Conservation (phyloP, 2,113 vertebrate genomes). For the Picathartes gymnocephalus region DNA sequence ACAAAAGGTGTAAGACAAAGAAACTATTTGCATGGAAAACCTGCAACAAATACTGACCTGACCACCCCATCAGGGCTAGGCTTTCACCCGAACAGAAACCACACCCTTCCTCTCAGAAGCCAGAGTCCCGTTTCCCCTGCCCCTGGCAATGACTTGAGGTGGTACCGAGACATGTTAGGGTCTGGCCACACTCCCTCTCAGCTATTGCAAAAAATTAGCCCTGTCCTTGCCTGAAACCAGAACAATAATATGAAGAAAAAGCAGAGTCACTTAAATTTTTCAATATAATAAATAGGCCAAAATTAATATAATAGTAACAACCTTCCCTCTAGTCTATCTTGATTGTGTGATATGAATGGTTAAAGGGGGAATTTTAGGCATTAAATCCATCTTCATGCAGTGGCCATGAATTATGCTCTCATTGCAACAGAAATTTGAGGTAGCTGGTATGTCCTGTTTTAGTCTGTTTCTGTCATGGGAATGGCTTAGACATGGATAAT, state of each 20-base stretch:
- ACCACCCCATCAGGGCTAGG: neutral
- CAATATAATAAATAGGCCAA: neutral
- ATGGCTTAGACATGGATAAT: neutral
- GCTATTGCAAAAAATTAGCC: neutral
- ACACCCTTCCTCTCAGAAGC: neutral
- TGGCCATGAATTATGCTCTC: neutral
- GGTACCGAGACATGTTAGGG: rapidly evolving
- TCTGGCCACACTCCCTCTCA: neutral
- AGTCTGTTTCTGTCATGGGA: neutral
- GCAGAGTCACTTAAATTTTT: neutral
- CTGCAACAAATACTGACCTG: neutral
- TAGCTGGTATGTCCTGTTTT: neutral
- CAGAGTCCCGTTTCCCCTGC: neutral
- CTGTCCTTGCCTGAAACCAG: neutral
- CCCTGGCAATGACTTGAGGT: no score
- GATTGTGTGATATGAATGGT: neutral
- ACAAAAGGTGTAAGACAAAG: neutral
- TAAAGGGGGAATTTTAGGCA: neutral
- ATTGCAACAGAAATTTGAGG: neutral
- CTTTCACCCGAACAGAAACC: neutral
- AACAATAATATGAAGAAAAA: neutral
- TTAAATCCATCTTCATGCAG: neutral
- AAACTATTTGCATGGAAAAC: neutral
- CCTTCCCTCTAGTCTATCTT: neutral
- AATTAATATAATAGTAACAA: neutral